Conservation (phyloP, 2,797 vertebrate genomes). For the Takifugu ocellatus region DNA sequence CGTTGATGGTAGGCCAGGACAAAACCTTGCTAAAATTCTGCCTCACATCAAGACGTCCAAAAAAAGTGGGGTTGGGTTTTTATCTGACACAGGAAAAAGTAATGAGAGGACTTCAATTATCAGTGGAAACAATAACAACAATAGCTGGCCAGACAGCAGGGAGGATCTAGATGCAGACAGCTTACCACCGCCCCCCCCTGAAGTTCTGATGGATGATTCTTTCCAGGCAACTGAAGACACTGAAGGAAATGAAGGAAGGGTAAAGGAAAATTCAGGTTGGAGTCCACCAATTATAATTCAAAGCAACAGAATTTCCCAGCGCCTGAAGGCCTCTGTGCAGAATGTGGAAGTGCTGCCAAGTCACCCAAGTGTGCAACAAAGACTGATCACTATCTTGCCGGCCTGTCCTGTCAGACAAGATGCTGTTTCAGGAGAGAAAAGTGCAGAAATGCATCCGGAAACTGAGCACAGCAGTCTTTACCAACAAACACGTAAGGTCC, state of each 20-base stretch:
- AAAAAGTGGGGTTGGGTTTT: constrained; percentile 69
- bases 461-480: constrained; percentile 47
- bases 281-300: constrained; percentile 37
- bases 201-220: constrained; percentile 85
- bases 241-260: constrained; percentile 20
- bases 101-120: constrained; percentile 38
- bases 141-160: constrained; percentile 58
- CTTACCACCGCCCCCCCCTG: constrained; percentile 88
- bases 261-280: constrained; percentile 6
- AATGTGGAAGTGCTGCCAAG: constrained; percentile 79
- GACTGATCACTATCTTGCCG: constrained; percentile 15
- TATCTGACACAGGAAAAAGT: constrained; percentile 45
- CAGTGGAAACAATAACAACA: constrained; percentile 73
- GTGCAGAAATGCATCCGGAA: constrained; percentile 39
- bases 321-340: constrained; percentile 75
- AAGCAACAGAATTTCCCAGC: constrained; percentile 64
- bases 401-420: constrained; percentile 29
- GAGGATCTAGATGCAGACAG: constrained; percentile 73
- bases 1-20: constrained; percentile 58
- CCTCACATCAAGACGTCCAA: constrained; percentile 70
- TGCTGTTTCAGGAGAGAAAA: constrained; percentile 12
- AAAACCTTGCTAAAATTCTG: constrained; percentile 59
- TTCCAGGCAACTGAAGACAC: constrained; percentile 59
- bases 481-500: constrained; percentile 75
- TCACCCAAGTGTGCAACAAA: constrained; percentile 49